Evolutionary conservation across 1,140 invertebrate genomes (phyloP).

Genomic region (Rhynchophorus ferrugineus): DNA sequence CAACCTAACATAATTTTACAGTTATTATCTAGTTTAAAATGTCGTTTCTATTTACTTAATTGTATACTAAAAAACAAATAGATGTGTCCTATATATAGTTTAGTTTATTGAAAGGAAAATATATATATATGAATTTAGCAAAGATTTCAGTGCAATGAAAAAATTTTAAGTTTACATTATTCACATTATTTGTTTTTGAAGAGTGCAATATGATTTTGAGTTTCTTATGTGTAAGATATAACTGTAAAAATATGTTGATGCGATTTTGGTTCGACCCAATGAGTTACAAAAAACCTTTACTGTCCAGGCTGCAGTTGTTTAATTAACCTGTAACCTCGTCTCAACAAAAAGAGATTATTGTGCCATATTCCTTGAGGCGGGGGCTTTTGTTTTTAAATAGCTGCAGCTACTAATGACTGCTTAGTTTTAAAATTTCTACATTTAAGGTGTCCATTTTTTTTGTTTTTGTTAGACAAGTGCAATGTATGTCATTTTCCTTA

Average conservation of each 20-base stretch:
- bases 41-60: not conserved
- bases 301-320: conserved; percentile 4
- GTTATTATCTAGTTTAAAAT: not conserved
- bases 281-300: conserved; percentile 1
- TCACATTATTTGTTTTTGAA: no score
- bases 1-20: not conserved
- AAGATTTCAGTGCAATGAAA: no score
- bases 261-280: not conserved
- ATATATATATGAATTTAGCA: no score
- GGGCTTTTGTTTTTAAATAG: not conserved
- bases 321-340: not conserved
- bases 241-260: not conserved
- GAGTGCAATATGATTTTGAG: no score
- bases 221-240: no score
- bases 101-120: no score
- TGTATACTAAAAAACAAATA: no score
- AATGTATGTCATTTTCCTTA: conserved; percentile 32
- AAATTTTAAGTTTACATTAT: no score
- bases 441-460: conserved; percentile 25
- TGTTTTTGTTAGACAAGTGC: conserved; percentile 38
- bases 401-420: conserved; percentile 29
- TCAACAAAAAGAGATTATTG: conserved; percentile 25
- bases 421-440: conserved; percentile 34
- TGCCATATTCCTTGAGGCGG: conserved; percentile 27
- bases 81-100: no score